Percentiles rank a stretch among this genome's conserved stretches.
Evolutionary conservation across 2,113 vertebrate genomes (phyloP).

Genomic region (Grammomys dolichurus): DNA sequence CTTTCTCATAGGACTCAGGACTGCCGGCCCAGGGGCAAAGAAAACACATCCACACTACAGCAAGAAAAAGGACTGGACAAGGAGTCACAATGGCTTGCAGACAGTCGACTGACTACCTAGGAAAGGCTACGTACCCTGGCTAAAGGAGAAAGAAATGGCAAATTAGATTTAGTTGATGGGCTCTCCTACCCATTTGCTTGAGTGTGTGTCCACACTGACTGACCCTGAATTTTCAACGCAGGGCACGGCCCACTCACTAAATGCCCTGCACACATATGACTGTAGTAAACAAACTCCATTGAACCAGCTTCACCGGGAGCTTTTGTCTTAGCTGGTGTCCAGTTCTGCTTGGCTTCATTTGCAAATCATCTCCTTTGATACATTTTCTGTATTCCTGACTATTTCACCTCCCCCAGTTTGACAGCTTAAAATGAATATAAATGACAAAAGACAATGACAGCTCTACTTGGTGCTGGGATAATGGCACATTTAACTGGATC

Average conservation of each 20-base stretch:
- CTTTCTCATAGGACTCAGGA: not conserved
- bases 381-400: not conserved
- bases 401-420: not conserved
- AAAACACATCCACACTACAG: not conserved
- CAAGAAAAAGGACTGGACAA: not conserved
- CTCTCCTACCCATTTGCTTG: not conserved
- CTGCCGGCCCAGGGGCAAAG: not conserved
- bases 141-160: slow-evolving; percentile 13
- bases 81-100: not conserved
- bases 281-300: not conserved
- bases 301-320: not conserved
- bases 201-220: not conserved
- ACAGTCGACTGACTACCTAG: not conserved
- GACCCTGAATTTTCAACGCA: not conserved
- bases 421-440: slow-evolving; percentile 31
- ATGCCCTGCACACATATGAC: not conserved
- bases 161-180: not conserved
- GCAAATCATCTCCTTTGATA: not conserved
- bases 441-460: slow-evolving; percentile 23
- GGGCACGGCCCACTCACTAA: not conserved
- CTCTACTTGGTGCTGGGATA: not conserved
- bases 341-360: not conserved
- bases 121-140: not conserved
- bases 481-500: slow-evolving; percentile 19
- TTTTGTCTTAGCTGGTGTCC: not conserved